Percentiles rank a stretch among this genome's conserved stretches.
Evolutionary conservation across 1,140 invertebrate genomes (phyloP).

Genomic region (Drosophila mojavensis): DNA sequence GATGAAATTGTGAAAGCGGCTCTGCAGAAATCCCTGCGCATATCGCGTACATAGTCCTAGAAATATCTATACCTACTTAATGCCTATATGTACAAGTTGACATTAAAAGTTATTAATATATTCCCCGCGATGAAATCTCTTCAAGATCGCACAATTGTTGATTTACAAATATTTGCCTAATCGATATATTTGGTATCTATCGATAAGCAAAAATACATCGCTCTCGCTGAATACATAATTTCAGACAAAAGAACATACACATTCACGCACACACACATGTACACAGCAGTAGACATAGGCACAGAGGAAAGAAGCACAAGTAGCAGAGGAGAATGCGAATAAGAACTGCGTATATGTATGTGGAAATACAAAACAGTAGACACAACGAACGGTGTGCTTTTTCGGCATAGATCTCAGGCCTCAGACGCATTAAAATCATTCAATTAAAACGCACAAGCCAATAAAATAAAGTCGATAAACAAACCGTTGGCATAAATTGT

Average conservation of each 20-base stretch:
- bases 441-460: constrained; percentile 37
- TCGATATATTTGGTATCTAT: constrained; percentile 37
- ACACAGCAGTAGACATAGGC: constrained; percentile 25
- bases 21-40: constrained; percentile 58
- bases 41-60: constrained; percentile 49
- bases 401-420: constrained; percentile 44
- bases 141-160: not conserved
- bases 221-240: constrained; percentile 48
- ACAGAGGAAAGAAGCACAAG: constrained; percentile 37
- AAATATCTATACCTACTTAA: not conserved
- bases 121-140: not conserved
- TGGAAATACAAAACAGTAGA: constrained; percentile 56
- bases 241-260: constrained; percentile 50
- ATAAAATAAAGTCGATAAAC: constrained; percentile 21
- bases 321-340: constrained; percentile 46
- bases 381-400: constrained; percentile 48
- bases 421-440: constrained; percentile 32
- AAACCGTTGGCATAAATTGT: constrained; percentile 41
- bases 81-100: constrained; percentile 25
- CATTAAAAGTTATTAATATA: constrained; percentile 28
- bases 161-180: not conserved
- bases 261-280: constrained; percentile 11
- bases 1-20: constrained; percentile 70
- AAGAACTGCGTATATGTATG: constrained; percentile 60
- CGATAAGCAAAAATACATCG: constrained; percentile 34